A percentile compares a stretch with the other conserved stretches of the same genome.
These are phyloP conservation scores for Acanthurus lineatus DNA, from an alignment of 2,797 vertebrate species.

Conservation along the genomic window DNA sequence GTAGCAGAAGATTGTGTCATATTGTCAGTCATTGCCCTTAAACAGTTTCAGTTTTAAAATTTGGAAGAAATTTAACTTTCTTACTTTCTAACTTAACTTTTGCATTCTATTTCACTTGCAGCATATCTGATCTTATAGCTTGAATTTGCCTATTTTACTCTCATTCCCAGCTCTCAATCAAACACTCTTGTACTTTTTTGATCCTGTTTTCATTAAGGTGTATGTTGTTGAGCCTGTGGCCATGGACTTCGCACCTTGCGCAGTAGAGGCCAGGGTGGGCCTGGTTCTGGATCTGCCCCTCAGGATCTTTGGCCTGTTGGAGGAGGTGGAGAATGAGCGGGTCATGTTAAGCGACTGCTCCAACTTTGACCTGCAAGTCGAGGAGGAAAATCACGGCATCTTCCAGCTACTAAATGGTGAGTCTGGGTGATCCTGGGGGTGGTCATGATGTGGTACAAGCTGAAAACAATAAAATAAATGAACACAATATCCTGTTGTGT, in stretches of 20 bases:
- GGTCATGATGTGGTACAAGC: neutral
- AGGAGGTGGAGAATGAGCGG: conserved; percentile 78
- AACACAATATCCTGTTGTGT: neutral
- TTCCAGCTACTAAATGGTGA: conserved; percentile 90
- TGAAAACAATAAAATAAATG: neutral
- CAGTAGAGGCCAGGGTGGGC: conserved; percentile 90
- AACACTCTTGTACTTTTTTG: neutral
- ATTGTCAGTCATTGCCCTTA: too few species aligned
- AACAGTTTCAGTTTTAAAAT: too few species aligned
- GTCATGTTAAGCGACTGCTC: conserved; percentile 95
- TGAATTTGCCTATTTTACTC: neutral
- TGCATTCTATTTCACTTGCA: too few species aligned
- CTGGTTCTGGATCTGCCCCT: conserved; percentile 91
- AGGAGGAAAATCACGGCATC: conserved; percentile 89
- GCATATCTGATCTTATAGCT: neutral
- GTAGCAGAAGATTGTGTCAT: too few species aligned
- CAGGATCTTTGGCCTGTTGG: conserved; percentile 88
- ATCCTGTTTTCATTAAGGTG: conserved; percentile 82
- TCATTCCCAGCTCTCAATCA: neutral
- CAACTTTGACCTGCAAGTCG: conserved; percentile 90
- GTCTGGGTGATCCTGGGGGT: conserved; percentile 6
- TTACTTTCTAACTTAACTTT: too few species aligned
- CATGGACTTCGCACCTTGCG: conserved; percentile 93
- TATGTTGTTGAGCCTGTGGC: conserved; percentile 92
- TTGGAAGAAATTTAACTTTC: too few species aligned